phyloP scores from a whole-genome alignment of 2,888 invertebrate species.

The Megalurothrips usitatus region DNA sequence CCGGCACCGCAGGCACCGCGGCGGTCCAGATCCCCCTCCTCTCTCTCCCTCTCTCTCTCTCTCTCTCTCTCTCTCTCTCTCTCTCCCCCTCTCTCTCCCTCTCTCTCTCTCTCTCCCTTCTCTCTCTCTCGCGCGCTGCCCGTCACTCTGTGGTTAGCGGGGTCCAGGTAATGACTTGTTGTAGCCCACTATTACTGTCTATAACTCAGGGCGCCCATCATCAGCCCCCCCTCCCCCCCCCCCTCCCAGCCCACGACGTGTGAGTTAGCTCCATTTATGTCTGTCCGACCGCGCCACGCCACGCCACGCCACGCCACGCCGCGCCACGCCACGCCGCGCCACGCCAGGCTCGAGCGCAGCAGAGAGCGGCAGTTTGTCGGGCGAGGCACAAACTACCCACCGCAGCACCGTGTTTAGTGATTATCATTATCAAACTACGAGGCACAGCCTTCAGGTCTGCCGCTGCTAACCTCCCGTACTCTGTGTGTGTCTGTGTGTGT shows the following conservation, averaged over 20 bases:
- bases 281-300: not conserved
- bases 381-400: not conserved
- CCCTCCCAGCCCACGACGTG: not conserved
- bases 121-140: not conserved
- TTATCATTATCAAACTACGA: not conserved
- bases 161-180: conserved; percentile 20
- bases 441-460: not conserved
- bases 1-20: too few species aligned
- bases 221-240: not conserved
- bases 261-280: conserved; percentile 25
- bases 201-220: conserved; percentile 9
- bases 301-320: not conserved
- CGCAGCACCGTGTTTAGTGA: not conserved
- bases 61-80: not conserved
- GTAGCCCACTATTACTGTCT: conserved; percentile 22
- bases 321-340: not conserved
- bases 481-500: too few species aligned
- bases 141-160: conserved; percentile 4
- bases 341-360: not conserved
- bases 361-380: too few species aligned
- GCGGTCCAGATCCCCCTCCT: not conserved
- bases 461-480: not conserved
- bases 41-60: not conserved
- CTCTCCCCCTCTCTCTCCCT: not conserved
- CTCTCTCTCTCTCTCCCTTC: not conserved